A percentile compares a stretch with the other conserved stretches of the same genome.
phyloP scores from a whole-genome alignment of 2,888 invertebrate species.

The Villa cingulata region DNA sequence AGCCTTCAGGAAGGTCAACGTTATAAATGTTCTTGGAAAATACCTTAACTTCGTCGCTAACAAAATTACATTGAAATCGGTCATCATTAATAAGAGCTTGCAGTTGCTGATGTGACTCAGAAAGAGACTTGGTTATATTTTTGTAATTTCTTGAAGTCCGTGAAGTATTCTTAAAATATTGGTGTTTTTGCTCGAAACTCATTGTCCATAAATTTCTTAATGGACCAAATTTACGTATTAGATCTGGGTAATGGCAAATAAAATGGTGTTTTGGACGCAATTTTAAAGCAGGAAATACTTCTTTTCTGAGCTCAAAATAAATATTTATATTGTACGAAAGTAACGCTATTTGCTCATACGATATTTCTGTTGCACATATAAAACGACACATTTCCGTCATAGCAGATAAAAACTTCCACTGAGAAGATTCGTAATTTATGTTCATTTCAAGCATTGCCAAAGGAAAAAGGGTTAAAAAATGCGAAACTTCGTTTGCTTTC shows the following conservation, averaged over 20 bases:
- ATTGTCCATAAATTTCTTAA: slow-evolving; percentile 10
- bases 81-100: not conserved
- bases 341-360: not conserved
- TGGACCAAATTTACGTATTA: slow-evolving; percentile 9
- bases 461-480: not conserved
- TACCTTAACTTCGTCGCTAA: not conserved
- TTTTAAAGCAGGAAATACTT: slow-evolving; percentile 8
- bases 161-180: slow-evolving; percentile 16
- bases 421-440: not conserved
- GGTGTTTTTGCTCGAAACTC: slow-evolving; percentile 19
- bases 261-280: slow-evolving; percentile 10
- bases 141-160: slow-evolving; percentile 15
- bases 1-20: not conserved
- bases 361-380: not conserved
- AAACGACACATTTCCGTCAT: not conserved
- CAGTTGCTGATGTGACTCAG: not conserved
- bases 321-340: not conserved
- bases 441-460: not conserved
- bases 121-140: slow-evolving; percentile 2
- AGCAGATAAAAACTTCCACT: not conserved
- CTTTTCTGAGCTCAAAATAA: slow-evolving; percentile 4
- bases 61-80: not conserved
- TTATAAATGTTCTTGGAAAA: not conserved
- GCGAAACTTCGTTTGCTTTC: slow-evolving; percentile 1
- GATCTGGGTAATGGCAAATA: slow-evolving; percentile 9